phyloP scores from a whole-genome alignment of 2,113 vertebrate species.

The Xiphophorus hellerii region DNA sequence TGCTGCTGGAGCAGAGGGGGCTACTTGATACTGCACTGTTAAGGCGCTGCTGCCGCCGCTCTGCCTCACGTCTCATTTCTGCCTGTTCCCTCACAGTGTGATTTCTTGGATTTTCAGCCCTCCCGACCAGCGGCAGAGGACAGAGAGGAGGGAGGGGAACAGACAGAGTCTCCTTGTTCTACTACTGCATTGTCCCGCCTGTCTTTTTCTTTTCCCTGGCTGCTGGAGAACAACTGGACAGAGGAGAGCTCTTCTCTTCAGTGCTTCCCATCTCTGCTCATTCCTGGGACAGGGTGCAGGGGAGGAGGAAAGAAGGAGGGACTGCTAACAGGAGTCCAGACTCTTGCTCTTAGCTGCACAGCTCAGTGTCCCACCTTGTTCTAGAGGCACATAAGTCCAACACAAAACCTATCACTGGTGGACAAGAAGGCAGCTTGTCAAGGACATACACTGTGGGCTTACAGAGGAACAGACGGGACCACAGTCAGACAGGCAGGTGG shows the following conservation, averaged over 20 bases:
- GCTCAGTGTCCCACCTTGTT: slow-evolving; percentile 61
- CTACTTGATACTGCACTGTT: slow-evolving; percentile 43
- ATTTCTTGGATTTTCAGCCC: slow-evolving; percentile 50
- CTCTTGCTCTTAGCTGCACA: slow-evolving; percentile 40
- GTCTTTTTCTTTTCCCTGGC: slow-evolving; percentile 23
- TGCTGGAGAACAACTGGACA: slow-evolving; percentile 34
- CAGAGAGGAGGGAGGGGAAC: slow-evolving; percentile 20
- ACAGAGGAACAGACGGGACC: slow-evolving; percentile 27
- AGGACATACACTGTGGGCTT: slow-evolving; percentile 5
- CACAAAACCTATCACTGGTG: slow-evolving; percentile 28
- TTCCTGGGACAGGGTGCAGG: slow-evolving; percentile 71
- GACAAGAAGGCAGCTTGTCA: slow-evolving; percentile 32
- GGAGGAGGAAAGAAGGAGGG: slow-evolving; percentile 65
- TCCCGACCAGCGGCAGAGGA: slow-evolving; percentile 28
- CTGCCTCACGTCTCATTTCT: slow-evolving; percentile 36
- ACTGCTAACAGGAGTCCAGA: slow-evolving; percentile 59
- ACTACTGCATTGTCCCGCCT: slow-evolving; percentile 54
- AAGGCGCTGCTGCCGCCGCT: slow-evolving; percentile 30
- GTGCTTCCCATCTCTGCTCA: slow-evolving; percentile 47
- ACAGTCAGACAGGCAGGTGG: slow-evolving; percentile 34
- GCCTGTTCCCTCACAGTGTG: slow-evolving; percentile 40
- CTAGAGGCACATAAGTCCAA: slow-evolving; percentile 44
- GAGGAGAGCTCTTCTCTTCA: slow-evolving; percentile 34
- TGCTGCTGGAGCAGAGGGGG: slow-evolving; percentile 44
- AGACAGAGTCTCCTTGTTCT: slow-evolving; percentile 25